Percentiles rank a stretch among this genome's conserved stretches.
Evolutionary conservation across 2,113 vertebrate species (phyloP).

Genomic region (Polyodon spathula): DNA sequence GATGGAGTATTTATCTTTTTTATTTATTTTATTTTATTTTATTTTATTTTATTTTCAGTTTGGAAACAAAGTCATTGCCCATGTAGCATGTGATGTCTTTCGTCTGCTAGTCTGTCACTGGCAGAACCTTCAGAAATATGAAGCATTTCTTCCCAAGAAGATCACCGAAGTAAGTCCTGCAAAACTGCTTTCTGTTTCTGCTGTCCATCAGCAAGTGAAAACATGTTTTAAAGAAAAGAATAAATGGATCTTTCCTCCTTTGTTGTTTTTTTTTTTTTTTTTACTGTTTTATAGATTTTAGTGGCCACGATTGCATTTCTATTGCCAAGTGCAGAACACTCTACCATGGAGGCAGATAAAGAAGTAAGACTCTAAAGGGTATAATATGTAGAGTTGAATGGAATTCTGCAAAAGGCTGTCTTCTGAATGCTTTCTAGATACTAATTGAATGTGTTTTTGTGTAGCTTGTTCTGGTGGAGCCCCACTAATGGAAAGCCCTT

Average conservation of each 20-base stretch:
- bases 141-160: slow-evolving; percentile 74
- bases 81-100: slow-evolving; percentile 85
- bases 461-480: background rate
- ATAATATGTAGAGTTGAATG: background rate
- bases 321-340: slow-evolving; percentile 86
- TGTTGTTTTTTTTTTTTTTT: background rate
- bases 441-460: slow-evolving; percentile 11
- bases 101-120: slow-evolving; percentile 86
- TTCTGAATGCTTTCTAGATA: background rate
- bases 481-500: slow-evolving; percentile 10
- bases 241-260: too few relatives aligned
- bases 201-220: too few relatives aligned
- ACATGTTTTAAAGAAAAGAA: too few relatives aligned
- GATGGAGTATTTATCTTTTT: slow-evolving; percentile 5
- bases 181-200: too few relatives aligned
- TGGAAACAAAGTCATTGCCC: slow-evolving; percentile 84
- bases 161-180: slow-evolving; percentile 75
- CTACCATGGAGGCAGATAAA: slow-evolving; percentile 85
- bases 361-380: slow-evolving; percentile 61
- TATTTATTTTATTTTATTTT: background rate
- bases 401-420: slow-evolving; percentile 10
- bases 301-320: slow-evolving; percentile 95
- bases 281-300: slow-evolving; percentile 70
- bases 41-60: slow-evolving; percentile 53
- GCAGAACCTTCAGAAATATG: slow-evolving; percentile 78